Evolutionary conservation across 2,113 vertebrate genomes (phyloP).

Genomic region (Onychostoma macrolepis): DNA sequence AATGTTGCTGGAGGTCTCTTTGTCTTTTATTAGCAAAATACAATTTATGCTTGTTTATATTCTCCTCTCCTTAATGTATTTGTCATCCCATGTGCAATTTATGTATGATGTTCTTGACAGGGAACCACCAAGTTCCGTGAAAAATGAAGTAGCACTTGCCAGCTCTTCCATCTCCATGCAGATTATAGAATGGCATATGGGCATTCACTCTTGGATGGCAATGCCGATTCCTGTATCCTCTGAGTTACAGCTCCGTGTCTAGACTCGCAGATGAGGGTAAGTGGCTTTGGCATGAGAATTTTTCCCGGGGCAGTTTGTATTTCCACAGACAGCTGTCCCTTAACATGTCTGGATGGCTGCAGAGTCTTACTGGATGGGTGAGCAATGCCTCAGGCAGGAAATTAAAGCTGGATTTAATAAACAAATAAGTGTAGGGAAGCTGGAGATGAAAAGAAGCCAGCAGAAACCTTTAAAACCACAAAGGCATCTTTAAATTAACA

Average conservation of each 20-base stretch:
- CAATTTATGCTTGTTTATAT: background rate
- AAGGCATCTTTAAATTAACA: conserved; percentile 9
- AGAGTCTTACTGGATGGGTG: conserved; percentile 23
- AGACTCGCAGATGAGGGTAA: conserved; percentile 38
- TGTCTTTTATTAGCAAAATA: background rate
- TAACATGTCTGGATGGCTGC: conserved; percentile 26
- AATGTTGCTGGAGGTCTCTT: background rate
- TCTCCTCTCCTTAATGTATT: background rate
- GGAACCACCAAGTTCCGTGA: background rate
- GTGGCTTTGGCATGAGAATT: conserved; percentile 34
- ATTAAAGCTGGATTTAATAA: conserved; percentile 33
- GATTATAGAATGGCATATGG: background rate
- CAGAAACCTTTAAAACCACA: background rate
- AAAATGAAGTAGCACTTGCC: background rate
- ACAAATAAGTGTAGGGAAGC: conserved; percentile 9
- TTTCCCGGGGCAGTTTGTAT: conserved; percentile 35
- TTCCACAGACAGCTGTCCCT: conserved; percentile 30
- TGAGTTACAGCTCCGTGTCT: conserved; percentile 9
- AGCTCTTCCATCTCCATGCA: background rate
- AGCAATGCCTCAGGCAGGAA: conserved; percentile 30
- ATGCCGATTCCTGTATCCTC: background rate
- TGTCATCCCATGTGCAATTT: background rate
- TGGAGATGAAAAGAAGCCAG: conserved; percentile 12
- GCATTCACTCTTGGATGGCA: conserved; percentile 16
- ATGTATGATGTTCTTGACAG: background rate